phyloP scores from a whole-genome alignment of 2,113 vertebrate species.

The Nannospalax galili region DNA sequence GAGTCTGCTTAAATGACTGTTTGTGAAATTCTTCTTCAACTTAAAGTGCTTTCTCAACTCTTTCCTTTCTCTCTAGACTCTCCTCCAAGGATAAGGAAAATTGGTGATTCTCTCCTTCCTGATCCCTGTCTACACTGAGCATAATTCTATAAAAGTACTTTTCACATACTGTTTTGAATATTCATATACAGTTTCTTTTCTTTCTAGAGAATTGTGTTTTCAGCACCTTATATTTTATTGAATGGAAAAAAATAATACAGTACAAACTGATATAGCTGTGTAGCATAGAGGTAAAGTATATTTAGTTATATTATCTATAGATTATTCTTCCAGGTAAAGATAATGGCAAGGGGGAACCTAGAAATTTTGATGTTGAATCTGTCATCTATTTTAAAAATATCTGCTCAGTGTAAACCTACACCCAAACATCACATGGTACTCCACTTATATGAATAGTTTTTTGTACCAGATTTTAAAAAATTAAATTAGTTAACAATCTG shows the following conservation, averaged over 20 bases:
- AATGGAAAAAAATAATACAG: background rate
- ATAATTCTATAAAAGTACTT: background rate
- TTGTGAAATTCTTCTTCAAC: conserved; percentile 12
- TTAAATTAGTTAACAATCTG: background rate
- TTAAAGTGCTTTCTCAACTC: background rate
- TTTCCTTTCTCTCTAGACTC: background rate
- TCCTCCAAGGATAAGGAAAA: background rate
- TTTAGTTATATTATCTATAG: background rate
- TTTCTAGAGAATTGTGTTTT: background rate
- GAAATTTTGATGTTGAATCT: background rate
- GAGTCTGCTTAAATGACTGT: background rate
- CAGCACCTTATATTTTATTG: background rate
- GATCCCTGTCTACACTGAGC: background rate
- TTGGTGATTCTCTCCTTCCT: background rate
- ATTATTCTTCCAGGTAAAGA: background rate
- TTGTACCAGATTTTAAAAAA: background rate
- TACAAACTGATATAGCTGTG: background rate
- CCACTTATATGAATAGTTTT: background rate
- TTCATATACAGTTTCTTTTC: background rate
- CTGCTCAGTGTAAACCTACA: background rate
- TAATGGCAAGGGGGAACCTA: background rate
- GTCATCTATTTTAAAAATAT: conserved; percentile 3
- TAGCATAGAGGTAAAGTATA: background rate
- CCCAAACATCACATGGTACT: background rate
- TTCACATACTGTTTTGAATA: background rate